Conservation (phyloP, 2,797 vertebrate genomes). For the Thaleichthys pacificus region DNA sequence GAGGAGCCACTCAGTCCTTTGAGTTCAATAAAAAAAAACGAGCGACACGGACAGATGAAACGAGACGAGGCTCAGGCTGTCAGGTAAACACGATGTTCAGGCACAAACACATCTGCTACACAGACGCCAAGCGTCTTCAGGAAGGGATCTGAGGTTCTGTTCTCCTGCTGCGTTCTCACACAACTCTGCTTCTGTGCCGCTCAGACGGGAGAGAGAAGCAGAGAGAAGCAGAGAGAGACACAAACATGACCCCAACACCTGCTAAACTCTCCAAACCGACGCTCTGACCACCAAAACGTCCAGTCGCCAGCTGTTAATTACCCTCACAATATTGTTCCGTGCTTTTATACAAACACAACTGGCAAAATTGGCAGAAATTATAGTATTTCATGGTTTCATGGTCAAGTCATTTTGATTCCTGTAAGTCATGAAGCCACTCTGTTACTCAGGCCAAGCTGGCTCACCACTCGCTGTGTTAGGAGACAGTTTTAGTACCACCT, state of each 20-base stretch:
- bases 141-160: neutral
- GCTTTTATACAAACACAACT: neutral
- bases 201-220: neutral
- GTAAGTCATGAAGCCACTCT: too few species aligned
- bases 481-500: too few species aligned
- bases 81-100: conserved; percentile 8
- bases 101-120: neutral
- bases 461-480: too few species aligned
- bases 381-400: too few species aligned
- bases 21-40: neutral
- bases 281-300: conserved; percentile 25
- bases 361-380: too few species aligned
- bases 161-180: conserved; percentile 3
- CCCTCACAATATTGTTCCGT: conserved; percentile 31
- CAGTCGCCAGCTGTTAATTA: conserved; percentile 57
- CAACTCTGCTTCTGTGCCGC: neutral
- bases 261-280: conserved; percentile 37
- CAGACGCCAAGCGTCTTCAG: neutral
- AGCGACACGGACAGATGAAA: conserved; percentile 14
- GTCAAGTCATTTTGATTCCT: too few species aligned
- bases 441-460: too few species aligned
- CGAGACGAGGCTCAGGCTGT: conserved; percentile 14
- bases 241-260: neutral
- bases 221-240: conserved; percentile 2
- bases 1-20: conserved; percentile 18